Percentiles rank a stretch among this genome's conserved stretches.
Evolutionary conservation across 2,797 vertebrate species (phyloP).

Genomic region (Semotilus atromaculatus): DNA sequence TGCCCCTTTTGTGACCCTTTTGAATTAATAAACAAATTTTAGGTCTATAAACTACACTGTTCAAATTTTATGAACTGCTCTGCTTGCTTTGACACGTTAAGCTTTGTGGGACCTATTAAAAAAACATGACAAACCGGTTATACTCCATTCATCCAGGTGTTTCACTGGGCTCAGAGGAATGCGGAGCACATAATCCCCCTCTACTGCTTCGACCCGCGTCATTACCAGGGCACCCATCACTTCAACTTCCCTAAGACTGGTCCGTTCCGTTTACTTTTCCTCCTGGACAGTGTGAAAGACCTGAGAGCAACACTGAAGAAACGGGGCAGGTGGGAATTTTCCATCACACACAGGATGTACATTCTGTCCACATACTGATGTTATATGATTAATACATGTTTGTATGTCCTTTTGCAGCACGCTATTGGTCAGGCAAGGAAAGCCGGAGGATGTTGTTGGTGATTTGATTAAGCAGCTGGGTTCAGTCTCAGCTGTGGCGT

Average conservation of each 20-base stretch:
- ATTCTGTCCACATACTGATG: not conserved
- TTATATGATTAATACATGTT: not conserved
- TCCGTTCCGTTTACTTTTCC: constrained; percentile 79
- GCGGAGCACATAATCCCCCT: constrained; percentile 80
- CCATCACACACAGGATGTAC: not conserved
- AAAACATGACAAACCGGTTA: not conserved
- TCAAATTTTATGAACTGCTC: not conserved
- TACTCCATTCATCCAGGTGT: constrained; percentile 68
- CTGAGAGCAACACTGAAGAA: constrained; percentile 75
- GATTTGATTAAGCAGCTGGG: constrained; percentile 81
- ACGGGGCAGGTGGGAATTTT: constrained; percentile 78
- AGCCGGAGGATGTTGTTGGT: constrained; percentile 80
- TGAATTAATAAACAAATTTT: not conserved
- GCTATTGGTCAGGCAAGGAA: constrained; percentile 81
- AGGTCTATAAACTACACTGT: not conserved
- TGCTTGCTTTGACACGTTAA: not conserved
- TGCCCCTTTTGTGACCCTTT: not conserved
- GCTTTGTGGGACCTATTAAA: not conserved
- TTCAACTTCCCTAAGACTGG: constrained; percentile 82
- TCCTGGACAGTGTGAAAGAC: constrained; percentile 81
- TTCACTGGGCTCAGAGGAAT: constrained; percentile 82
- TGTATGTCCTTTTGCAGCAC: constrained; percentile 70
- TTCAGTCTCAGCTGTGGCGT: constrained; percentile 78
- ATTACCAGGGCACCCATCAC: constrained; percentile 76
- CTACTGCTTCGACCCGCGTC: constrained; percentile 86